Evolutionary conservation across 2,797 vertebrate genomes (phyloP).

Genomic region (Tragelaphus eurycerus): DNA sequence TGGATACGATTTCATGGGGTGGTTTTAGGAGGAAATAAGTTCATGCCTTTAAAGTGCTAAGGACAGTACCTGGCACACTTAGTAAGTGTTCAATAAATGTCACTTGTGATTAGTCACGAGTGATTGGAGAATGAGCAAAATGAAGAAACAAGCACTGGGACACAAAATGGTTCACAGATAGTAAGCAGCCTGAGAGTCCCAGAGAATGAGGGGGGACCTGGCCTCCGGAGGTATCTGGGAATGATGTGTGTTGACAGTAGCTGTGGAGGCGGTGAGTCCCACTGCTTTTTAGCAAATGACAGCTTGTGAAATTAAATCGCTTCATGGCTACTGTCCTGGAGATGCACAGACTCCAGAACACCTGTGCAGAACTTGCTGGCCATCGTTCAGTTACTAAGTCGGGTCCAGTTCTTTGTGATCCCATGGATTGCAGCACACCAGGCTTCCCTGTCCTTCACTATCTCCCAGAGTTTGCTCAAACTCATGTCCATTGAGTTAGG

Average conservation of each 20-base stretch:
- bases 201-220: not conserved
- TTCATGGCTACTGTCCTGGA: not conserved
- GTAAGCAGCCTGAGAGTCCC: too few species aligned
- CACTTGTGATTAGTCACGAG: not conserved
- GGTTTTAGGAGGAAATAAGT: not conserved
- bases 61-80: not conserved
- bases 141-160: not conserved
- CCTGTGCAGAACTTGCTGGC: not conserved
- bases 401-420: accelerated
- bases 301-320: accelerated
- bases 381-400: not conserved
- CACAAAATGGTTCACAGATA: not conserved
- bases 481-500: not conserved
- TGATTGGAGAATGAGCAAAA: not conserved
- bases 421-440: not conserved
- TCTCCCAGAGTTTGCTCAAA: not conserved
- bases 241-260: accelerated
- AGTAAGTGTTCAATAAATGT: not conserved
- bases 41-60: not conserved
- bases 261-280: not conserved
- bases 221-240: not conserved
- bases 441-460: not conserved
- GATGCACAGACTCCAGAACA: not conserved
- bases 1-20: not conserved
- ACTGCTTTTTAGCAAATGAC: accelerated